A percentile compares a stretch with the other conserved stretches of the same genome.
Evolutionary conservation across 2,888 invertebrate genomes (phyloP).

Genomic region (Smittia aterrima): DNA sequence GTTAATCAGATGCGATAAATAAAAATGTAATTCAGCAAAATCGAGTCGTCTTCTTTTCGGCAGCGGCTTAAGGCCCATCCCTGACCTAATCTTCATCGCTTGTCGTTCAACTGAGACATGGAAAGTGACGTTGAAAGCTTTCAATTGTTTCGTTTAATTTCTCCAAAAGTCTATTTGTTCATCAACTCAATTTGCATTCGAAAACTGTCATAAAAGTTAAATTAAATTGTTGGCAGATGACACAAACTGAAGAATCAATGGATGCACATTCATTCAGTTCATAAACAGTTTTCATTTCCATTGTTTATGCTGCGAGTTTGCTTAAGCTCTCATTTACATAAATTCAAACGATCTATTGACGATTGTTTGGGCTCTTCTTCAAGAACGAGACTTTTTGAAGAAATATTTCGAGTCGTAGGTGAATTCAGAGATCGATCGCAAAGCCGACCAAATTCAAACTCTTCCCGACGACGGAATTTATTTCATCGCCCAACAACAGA

Average conservation of each 20-base stretch:
- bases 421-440: no score
- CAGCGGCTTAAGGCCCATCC: conserved; percentile 23
- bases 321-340: background rate
- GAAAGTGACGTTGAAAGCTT: conserved; percentile 1
- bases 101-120: background rate
- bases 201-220: background rate
- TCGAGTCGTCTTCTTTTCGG: conserved; percentile 18
- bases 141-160: conserved; percentile 14
- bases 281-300: conserved; percentile 19
- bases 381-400: background rate
- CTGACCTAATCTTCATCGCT: conserved; percentile 24
- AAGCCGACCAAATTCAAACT: no score
- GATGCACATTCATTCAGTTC: conserved; percentile 21
- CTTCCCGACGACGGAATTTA: background rate
- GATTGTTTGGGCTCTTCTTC: no score
- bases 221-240: background rate
- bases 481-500: no score
- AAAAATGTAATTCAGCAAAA: conserved; percentile 35
- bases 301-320: background rate
- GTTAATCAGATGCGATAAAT: conserved; percentile 39
- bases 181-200: background rate
- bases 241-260: background rate
- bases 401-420: background rate
- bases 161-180: background rate
- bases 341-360: background rate